Evolutionary conservation across 2,113 vertebrate species (phyloP), one percentile per base, ranked within the genome.

Genomic region (Physeter macrocephalus): DNA sequence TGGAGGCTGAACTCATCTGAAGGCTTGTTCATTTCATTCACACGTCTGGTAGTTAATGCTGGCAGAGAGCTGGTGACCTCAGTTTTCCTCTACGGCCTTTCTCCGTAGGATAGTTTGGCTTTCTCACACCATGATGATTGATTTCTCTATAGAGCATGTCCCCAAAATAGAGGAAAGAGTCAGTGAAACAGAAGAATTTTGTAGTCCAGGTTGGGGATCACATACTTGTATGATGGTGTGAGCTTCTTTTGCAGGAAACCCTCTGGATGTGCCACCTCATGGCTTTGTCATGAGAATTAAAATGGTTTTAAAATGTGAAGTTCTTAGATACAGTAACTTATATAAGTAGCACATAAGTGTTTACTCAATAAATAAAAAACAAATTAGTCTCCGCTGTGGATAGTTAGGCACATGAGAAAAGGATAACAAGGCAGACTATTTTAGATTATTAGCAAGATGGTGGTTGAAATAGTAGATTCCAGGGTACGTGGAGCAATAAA

Each of bases 261-360:
- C 43, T 41, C 27, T 46, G 18, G 12, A 18, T 69, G n/a, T 90
- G 43, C 15, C 27, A 43, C 23, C 43, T 59, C 23, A 39, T 20
- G 2, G 29, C 46, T 67, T 75, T 90, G 21, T 71, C 39, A 59
- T 67, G 34, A 83, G 9, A 95, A 74, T 80, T 84, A n/a, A 78
- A 78, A 29, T 74, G 27, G 34, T 12, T 78, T 49, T 88, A 92
- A 93, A 7, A 23, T 46, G 31, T 84, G 57, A 78, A 15, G 5
- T 77, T 96, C 72, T 94, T 69, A 93, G 46, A 41, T 93, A 83
- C 29, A 94, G 31, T 74, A 92, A 80, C 31, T 72, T 36, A 43
- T 25, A 13, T 39, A 80, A 61, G 8, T 46, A 0, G 84, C 59
- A 61, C 12, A 3, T 59, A 67, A 92, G 25, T 80, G 36, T 57